Percentiles rank a stretch among this genome's conserved stretches.
phyloP scores from a whole-genome alignment of 2,888 invertebrate genomes.

The Latheticus oryzae region DNA sequence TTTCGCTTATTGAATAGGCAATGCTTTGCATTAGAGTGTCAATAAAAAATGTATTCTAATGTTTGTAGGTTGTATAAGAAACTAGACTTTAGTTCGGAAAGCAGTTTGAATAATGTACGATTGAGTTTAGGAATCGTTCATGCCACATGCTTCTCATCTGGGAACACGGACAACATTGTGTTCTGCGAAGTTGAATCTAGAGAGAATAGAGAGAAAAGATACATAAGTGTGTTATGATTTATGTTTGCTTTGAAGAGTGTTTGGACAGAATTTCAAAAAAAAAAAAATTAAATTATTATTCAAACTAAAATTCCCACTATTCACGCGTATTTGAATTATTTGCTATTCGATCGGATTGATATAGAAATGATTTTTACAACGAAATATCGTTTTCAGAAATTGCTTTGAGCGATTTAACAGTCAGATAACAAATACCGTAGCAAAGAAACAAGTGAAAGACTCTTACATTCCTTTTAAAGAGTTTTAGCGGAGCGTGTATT shows the following conservation, averaged over 20 bases:
- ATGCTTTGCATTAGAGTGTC: constrained; percentile 8
- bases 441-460: constrained; percentile 26
- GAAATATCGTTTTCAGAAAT: constrained; percentile 24
- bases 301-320: not conserved
- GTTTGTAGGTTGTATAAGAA: constrained; percentile 3
- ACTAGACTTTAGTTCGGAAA: constrained; percentile 7
- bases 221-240: constrained; percentile 21
- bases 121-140: constrained; percentile 13
- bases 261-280: constrained; percentile 6
- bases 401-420: constrained; percentile 33
- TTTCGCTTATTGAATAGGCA: constrained; percentile 3
- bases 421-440: constrained; percentile 32
- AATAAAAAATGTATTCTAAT: constrained; percentile 16
- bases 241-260: constrained; percentile 18
- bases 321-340: constrained; percentile 14
- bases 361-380: constrained; percentile 21
- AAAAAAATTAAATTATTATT: constrained; percentile 10
- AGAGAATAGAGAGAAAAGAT: constrained; percentile 18
- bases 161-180: constrained; percentile 24
- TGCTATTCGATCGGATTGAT: constrained; percentile 9
- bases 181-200: constrained; percentile 28
- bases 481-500: constrained; percentile 26
- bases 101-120: constrained; percentile 17
- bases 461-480: constrained; percentile 30
- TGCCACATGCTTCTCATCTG: constrained; percentile 18